Percentiles rank a stretch among this genome's conserved stretches.
Conservation (phyloP, 2,888 invertebrate genomes). For the Tipula lateralis region DNA sequence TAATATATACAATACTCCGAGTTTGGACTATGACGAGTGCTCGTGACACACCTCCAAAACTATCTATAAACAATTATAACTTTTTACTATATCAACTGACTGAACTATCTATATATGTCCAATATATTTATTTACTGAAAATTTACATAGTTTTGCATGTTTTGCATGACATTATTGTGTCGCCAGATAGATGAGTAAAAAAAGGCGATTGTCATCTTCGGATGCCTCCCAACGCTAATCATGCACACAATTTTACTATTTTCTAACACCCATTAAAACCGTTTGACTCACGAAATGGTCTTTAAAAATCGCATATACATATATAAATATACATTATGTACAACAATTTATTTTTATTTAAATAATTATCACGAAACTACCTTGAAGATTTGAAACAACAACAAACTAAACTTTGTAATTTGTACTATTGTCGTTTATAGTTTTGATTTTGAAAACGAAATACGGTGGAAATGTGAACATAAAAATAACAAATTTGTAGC, state of each 20-base stretch:
- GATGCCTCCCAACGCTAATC: too few species aligned
- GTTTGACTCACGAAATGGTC: not conserved
- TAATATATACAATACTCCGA: not conserved
- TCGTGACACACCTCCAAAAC: not conserved
- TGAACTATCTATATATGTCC: not conserved
- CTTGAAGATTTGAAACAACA: not conserved
- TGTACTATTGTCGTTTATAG: not conserved
- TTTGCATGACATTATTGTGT: not conserved
- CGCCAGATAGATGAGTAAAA: not conserved
- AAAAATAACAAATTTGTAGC: too few species aligned
- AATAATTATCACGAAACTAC: not conserved
- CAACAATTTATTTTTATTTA: not conserved
- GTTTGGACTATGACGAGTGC: not conserved
- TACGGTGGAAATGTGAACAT: not conserved
- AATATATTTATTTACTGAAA: not conserved
- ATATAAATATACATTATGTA: not conserved
- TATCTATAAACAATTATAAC: not conserved
- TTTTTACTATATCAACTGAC: not conserved
- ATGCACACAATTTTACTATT: not conserved
- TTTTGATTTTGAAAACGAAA: not conserved
- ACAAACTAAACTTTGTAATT: not conserved
- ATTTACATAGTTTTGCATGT: not conserved
- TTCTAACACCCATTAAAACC: not conserved
- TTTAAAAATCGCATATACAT: not conserved
- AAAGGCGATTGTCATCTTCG: too few species aligned